Evolutionary conservation across 2,797 vertebrate species (phyloP).

Genomic region (Phoxinus dragarum): DNA sequence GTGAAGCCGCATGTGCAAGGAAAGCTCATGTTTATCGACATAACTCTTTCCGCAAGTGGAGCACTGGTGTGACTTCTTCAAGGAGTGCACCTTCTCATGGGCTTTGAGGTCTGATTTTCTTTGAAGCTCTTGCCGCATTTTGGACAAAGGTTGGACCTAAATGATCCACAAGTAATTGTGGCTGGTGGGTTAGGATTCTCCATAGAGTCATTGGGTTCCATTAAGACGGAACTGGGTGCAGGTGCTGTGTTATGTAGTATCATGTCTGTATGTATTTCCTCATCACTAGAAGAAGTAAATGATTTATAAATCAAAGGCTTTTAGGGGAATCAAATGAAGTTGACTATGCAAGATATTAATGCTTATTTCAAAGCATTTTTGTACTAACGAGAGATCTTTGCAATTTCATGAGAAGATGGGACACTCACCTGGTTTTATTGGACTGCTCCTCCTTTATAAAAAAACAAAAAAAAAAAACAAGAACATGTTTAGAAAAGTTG

Average conservation of each 20-base stretch:
- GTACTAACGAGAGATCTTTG: not conserved
- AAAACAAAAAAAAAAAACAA: not conserved
- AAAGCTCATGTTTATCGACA: not conserved
- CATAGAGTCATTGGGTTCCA: not conserved
- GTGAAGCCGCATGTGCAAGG: conserved; percentile 43
- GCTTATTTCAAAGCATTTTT: not conserved
- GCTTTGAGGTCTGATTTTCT: not conserved
- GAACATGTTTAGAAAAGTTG: not conserved
- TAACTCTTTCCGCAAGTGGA: conserved; percentile 26
- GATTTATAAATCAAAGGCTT: not conserved
- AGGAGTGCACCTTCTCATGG: conserved; percentile 17
- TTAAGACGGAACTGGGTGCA: not conserved
- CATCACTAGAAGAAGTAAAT: not conserved
- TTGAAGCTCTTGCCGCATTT: conserved; percentile 43
- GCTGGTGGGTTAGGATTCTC: not conserved
- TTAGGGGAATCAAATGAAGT: not conserved
- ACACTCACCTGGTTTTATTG: conserved; percentile 21
- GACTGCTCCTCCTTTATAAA: not conserved
- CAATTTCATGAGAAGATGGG: not conserved
- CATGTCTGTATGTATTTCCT: not conserved
- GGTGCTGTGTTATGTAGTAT: not conserved
- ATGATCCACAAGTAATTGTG: not conserved
- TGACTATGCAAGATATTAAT: too few relatives aligned
- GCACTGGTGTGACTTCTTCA: conserved; percentile 18
- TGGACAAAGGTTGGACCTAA: conserved; percentile 44